phyloP scores from a whole-genome alignment of 1,140 invertebrate species.

The Drosophila aff. region DNA sequence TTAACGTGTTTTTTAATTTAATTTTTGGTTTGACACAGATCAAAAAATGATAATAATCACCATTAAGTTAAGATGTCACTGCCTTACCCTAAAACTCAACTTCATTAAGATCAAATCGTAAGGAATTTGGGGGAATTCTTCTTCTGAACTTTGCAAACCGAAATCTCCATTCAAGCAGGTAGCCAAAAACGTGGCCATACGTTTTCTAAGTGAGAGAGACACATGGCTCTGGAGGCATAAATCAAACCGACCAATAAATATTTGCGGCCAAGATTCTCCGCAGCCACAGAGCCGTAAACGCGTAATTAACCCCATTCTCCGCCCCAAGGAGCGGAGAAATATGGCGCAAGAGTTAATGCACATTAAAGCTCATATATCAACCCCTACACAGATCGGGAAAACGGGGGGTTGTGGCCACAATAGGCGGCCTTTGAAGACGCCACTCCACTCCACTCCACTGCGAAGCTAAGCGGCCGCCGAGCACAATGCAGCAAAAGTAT shows the following conservation, averaged over 20 bases:
- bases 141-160: neutral
- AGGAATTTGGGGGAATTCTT: neutral
- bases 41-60: no score
- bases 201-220: conserved; percentile 31
- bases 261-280: conserved; percentile 49
- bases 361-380: conserved; percentile 81
- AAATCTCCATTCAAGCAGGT: conserved; percentile 11
- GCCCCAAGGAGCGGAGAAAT: conserved; percentile 41
- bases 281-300: conserved; percentile 63
- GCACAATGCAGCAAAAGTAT: conserved; percentile 73
- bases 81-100: neutral
- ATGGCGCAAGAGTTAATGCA: conserved; percentile 71
- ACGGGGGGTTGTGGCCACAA: conserved; percentile 28
- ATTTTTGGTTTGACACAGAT: no score
- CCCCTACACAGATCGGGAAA: conserved; percentile 46
- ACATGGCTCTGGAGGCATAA: conserved; percentile 61
- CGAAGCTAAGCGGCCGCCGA: conserved; percentile 42
- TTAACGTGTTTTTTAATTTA: neutral
- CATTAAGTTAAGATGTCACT: neutral
- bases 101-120: neutral
- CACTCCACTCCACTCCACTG: conserved; percentile 41
- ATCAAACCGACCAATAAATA: conserved; percentile 77
- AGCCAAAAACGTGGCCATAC: conserved; percentile 25
- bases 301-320: conserved; percentile 76
- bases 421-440: conserved; percentile 43